Percentiles rank a stretch among this genome's conserved stretches.
These are phyloP conservation scores for Maconellicoccus hirsutus DNA, from an alignment of 1,140 invertebrate species.

Conservation along the genomic window DNA sequence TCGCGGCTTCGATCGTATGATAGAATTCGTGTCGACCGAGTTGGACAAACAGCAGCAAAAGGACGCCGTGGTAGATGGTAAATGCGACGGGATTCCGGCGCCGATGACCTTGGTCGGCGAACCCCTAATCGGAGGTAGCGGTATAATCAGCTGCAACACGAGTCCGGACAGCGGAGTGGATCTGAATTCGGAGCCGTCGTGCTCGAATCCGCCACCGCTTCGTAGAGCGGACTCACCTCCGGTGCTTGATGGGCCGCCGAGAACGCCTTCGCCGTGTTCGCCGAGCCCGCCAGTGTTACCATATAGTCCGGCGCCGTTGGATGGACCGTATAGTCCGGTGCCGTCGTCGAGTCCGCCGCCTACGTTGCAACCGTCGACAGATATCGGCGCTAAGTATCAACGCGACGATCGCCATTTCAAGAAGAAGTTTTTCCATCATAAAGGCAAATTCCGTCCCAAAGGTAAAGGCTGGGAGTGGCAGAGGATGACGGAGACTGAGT, in stretches of 20 bases:
- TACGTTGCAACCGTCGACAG: constrained; percentile 37
- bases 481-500: constrained; percentile 9
- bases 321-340: constrained; percentile 36
- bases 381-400: constrained; percentile 29
- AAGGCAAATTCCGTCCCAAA: constrained; percentile 52
- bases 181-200: constrained; percentile 47
- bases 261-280: constrained; percentile 54
- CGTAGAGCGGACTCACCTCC: constrained; percentile 39
- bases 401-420: constrained; percentile 55
- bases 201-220: constrained; percentile 34
- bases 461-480: constrained; percentile 65
- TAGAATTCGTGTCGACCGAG: constrained; percentile 73
- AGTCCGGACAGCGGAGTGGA: constrained; percentile 65
- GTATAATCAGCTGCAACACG: constrained; percentile 49
- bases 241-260: constrained; percentile 43
- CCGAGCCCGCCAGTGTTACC: constrained; percentile 37
- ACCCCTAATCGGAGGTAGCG: constrained; percentile 30
- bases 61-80: constrained; percentile 30
- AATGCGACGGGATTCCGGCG: not conserved
- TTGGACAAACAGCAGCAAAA: constrained; percentile 65
- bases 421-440: constrained; percentile 54
- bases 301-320: constrained; percentile 31
- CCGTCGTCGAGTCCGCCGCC: constrained; percentile 34
- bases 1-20: constrained; percentile 72
- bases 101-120: not conserved